Conservation (phyloP, 2,888 invertebrate species). For the Pollenia angustigena region DNA sequence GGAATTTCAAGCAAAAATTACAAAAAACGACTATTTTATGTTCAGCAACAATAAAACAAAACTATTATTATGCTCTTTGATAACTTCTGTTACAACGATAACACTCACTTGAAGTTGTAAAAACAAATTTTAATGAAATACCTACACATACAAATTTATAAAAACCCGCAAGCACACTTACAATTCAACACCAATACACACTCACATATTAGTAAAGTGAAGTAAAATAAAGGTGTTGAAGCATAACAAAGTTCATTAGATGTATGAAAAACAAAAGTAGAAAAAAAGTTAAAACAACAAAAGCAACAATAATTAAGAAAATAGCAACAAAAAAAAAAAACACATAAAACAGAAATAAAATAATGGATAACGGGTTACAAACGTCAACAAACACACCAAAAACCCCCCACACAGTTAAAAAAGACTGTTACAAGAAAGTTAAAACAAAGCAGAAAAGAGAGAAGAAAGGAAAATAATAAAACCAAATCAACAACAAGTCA, state of each 20-base stretch:
- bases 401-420: slow-evolving; percentile 22
- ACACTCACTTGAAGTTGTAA: background rate
- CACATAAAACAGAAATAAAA: slow-evolving; percentile 17
- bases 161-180: background rate
- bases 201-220: background rate
- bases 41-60: background rate
- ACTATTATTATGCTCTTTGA: background rate
- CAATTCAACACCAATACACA: background rate
- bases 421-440: background rate
- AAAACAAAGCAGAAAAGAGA: background rate
- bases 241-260: slow-evolving; percentile 44
- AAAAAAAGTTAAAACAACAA: slow-evolving; percentile 14
- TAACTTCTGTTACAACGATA: slow-evolving; percentile 8
- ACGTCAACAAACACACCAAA: slow-evolving; percentile 48
- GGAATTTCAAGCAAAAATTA: background rate
- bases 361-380: slow-evolving; percentile 52
- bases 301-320: slow-evolving; percentile 34
- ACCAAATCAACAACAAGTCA: slow-evolving; percentile 11
- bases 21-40: background rate
- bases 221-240: slow-evolving; percentile 47
- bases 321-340: slow-evolving; percentile 13
- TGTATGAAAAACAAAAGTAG: slow-evolving; percentile 5
- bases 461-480: background rate
- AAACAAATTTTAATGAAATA: background rate
- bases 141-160: background rate